A percentile compares a stretch with the other conserved stretches of the same genome.
phyloP scores from a whole-genome alignment of 2,888 invertebrate species.

The Lycophotia porphyrea region DNA sequence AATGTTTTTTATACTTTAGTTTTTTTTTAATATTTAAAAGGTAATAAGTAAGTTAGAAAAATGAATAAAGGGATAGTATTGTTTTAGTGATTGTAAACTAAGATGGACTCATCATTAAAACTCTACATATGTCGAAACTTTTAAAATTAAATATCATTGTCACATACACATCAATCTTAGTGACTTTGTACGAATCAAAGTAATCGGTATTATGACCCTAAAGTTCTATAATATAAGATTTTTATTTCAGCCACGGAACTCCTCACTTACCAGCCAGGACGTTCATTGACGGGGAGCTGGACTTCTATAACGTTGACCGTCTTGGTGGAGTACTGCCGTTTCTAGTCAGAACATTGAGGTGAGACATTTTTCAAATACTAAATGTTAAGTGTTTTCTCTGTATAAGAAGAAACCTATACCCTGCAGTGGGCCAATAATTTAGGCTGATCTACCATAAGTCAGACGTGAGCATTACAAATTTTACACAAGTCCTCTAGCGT shows the following conservation, averaged over 20 bases:
- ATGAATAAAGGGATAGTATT: no score
- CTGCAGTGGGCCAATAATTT: no score
- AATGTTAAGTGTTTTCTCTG: no score
- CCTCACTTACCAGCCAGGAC: constrained; percentile 86
- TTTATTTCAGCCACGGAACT: constrained; percentile 74
- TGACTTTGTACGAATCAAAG: not conserved
- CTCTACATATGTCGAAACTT: not conserved
- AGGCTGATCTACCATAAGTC: no score
- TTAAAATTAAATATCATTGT: not conserved
- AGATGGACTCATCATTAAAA: not conserved
- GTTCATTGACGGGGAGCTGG: constrained; percentile 92
- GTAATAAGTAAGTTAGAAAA: no score
- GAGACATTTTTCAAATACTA: not conserved
- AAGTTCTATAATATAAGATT: not conserved
- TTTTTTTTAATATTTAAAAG: no score
- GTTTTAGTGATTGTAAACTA: not conserved
- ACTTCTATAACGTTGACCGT: constrained; percentile 92
- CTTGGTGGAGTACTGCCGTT: constrained; percentile 93
- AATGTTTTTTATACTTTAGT: no score
- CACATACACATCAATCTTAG: not conserved
- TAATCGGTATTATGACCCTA: not conserved
- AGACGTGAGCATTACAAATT: no score
- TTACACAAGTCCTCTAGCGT: no score
- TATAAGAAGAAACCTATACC: no score
- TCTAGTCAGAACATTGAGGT: constrained; percentile 86